Conservation (phyloP, 2,888 invertebrate species). For the Frankliniella intonsa region DNA sequence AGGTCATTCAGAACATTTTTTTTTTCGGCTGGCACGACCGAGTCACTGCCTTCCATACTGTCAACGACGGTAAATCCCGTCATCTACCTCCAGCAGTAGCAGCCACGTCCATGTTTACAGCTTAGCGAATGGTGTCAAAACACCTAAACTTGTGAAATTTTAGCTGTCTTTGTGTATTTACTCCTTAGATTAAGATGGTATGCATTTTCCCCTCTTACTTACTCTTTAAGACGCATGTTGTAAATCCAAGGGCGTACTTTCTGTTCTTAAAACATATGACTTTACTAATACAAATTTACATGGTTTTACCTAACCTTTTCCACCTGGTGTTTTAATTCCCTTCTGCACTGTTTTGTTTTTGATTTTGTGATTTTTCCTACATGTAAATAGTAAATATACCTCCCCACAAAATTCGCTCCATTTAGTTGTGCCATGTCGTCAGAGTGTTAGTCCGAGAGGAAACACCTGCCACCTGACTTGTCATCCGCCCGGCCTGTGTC, state of each 20-base stretch:
- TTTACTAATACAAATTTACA: too few relatives aligned
- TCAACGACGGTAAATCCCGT: too few relatives aligned
- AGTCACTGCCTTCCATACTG: too few relatives aligned
- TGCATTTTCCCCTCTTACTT: too few relatives aligned
- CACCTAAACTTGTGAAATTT: background rate
- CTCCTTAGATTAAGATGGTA: background rate
- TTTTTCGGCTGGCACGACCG: too few relatives aligned
- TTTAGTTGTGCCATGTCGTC: background rate
- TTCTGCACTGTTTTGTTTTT: too few relatives aligned
- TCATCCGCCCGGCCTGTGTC: background rate
- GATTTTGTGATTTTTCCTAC: too few relatives aligned
- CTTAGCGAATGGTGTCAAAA: slow-evolving; percentile 23
- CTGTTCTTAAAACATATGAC: background rate
- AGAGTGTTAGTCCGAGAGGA: background rate
- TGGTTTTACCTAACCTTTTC: background rate
- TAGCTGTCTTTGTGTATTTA: background rate
- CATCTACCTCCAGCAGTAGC: background rate
- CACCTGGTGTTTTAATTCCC: background rate
- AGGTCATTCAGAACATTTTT: too few relatives aligned
- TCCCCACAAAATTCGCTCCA: too few relatives aligned
- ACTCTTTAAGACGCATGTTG: too few relatives aligned
- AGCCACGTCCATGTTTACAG: slow-evolving; percentile 26
- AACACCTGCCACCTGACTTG: background rate
- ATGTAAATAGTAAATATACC: too few relatives aligned
- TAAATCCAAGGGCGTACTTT: background rate